A percentile compares a stretch with the other conserved stretches of the same genome.
phyloP scores from a whole-genome alignment of 92 coral and sea anemone genomes.

The Zoanthus solanderi region DNA sequence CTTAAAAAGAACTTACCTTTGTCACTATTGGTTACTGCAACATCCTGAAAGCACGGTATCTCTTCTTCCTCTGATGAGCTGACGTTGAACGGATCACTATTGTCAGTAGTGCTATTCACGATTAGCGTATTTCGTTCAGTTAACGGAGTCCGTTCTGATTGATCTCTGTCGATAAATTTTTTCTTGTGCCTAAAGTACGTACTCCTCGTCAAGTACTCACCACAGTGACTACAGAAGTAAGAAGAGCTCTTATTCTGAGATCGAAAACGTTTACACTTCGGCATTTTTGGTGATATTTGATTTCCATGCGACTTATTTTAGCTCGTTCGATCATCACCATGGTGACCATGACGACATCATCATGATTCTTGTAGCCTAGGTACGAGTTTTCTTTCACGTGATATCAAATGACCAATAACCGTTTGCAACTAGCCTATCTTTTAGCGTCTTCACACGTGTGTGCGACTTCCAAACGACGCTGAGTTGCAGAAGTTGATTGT shows the following conservation, averaged over 20 bases:
- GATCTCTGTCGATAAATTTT: neutral
- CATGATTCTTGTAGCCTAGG: neutral
- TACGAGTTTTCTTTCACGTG: neutral
- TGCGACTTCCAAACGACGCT: slow-evolving; percentile 2
- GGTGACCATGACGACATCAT: neutral
- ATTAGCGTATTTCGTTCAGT: neutral
- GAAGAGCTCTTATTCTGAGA: neutral
- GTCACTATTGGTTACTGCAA: neutral
- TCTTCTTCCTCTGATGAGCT: slow-evolving; percentile 2
- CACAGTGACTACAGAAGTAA: neutral
- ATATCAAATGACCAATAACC: neutral
- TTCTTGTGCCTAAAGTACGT: slow-evolving; percentile 5
- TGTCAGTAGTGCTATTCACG: slow-evolving; percentile 8
- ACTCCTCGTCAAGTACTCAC: slow-evolving; percentile 12
- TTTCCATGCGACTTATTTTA: neutral
- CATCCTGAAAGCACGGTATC: slow-evolving; percentile 2
- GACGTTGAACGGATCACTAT: slow-evolving; percentile 2
- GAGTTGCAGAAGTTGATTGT: neutral
- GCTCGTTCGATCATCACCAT: neutral
- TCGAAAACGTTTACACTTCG: slow-evolving; percentile 10
- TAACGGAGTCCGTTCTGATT: neutral
- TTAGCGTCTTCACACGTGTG: neutral
- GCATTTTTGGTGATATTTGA: neutral
- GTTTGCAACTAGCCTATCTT: neutral
- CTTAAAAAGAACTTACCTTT: neutral